A percentile compares a stretch with the other conserved stretches of the same genome.
Conservation (phyloP, 2,888 invertebrate species). For the Piscicola geometra region DNA sequence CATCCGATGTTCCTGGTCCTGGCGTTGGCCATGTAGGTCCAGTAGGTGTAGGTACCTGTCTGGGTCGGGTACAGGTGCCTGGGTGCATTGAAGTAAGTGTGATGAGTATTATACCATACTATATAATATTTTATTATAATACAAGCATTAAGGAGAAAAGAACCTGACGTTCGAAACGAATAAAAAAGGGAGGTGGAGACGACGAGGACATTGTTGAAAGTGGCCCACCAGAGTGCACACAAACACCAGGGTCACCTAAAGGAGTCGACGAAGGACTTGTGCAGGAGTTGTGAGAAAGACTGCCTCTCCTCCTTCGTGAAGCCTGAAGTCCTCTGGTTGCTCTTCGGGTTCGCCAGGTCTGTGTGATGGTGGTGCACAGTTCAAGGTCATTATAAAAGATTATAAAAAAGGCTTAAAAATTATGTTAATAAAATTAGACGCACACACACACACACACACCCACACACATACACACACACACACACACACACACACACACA, state of each 20-base stretch:
- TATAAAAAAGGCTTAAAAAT: slow-evolving; percentile 1
- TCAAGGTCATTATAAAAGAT: no score
- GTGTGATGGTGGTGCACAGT: slow-evolving; percentile 47
- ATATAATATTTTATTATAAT: no score
- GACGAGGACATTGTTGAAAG: no score
- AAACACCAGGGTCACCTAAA: slow-evolving; percentile 65
- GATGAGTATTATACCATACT: no score
- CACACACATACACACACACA: no score
- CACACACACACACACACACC: no score
- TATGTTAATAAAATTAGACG: no score
- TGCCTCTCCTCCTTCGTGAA: slow-evolving; percentile 91
- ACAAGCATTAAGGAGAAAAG: no score
- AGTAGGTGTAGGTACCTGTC: slow-evolving; percentile 81
- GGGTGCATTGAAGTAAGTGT: no score
- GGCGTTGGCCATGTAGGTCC: slow-evolving; percentile 86
- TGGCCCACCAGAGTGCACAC: no score
- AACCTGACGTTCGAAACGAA: no score
- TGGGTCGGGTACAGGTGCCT: slow-evolving; percentile 73
- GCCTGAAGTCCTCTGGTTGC: slow-evolving; percentile 81
- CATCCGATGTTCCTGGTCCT: slow-evolving; percentile 89
- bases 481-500: not conserved
- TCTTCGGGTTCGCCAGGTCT: slow-evolving; percentile 90
- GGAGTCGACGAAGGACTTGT: slow-evolving; percentile 78
- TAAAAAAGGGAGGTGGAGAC: no score
- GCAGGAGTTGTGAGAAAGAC: slow-evolving; percentile 77